These are phyloP conservation scores for Rhea americana DNA, from an alignment of 2,113 vertebrate species.

Conservation along the genomic window DNA sequence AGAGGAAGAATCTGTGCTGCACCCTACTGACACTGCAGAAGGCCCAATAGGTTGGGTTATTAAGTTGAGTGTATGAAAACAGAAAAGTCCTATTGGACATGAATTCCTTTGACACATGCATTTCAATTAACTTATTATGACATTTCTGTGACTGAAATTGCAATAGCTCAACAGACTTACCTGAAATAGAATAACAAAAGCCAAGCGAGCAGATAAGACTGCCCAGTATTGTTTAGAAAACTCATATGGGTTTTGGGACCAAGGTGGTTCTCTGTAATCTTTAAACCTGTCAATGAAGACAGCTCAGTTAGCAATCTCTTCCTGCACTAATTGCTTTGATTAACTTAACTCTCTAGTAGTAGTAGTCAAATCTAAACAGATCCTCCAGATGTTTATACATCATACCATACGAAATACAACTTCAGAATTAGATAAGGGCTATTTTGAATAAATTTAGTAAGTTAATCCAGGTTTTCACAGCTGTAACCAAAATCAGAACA, in stretches of 20 bases:
- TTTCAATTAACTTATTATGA: background rate
- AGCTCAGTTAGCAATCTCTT: background rate
- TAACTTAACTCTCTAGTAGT: background rate
- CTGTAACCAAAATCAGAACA: slow-evolving; percentile 8
- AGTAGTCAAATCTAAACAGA: background rate
- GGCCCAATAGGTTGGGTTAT: background rate
- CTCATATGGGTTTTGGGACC: slow-evolving; percentile 88
- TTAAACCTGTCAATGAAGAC: slow-evolving; percentile 84
- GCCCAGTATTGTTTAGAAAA: slow-evolving; percentile 98
- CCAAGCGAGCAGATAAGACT: slow-evolving; percentile 89
- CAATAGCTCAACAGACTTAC: slow-evolving; percentile 68
- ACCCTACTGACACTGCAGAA: background rate
- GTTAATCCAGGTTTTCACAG: background rate
- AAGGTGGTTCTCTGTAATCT: slow-evolving; percentile 96
- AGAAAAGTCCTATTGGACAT: background rate
- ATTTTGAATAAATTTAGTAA: background rate
- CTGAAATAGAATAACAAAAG: slow-evolving; percentile 97
- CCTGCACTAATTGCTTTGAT: background rate
- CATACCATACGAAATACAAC: background rate
- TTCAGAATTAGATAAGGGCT: slow-evolving; percentile 30
- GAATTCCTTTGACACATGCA: background rate
- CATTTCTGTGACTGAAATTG: background rate
- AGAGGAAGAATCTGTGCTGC: background rate
- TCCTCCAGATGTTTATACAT: slow-evolving; percentile 20
- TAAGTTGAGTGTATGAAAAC: background rate